Percentiles rank a stretch among this genome's conserved stretches.
Conservation (phyloP, 2,888 invertebrate species). For the Brenthis ino region DNA sequence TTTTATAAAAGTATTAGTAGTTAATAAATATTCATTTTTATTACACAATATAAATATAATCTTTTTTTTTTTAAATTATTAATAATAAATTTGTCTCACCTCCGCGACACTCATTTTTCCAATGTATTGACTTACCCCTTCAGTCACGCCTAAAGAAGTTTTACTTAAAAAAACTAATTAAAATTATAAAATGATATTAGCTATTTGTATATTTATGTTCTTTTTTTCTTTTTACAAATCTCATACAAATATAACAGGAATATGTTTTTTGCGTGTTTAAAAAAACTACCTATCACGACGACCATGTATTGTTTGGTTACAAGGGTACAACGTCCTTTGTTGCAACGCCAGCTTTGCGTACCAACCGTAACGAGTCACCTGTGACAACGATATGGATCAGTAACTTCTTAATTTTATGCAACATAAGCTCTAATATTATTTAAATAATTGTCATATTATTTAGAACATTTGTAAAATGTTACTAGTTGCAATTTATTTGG, state of each 20-base stretch:
- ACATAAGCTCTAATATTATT: constrained; percentile 12
- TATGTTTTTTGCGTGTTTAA: neutral
- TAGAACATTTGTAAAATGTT: neutral
- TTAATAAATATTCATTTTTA: too few species aligned
- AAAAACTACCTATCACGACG: constrained; percentile 1
- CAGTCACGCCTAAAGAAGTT: too few species aligned
- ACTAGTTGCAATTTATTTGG: too few species aligned
- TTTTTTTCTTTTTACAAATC: neutral
- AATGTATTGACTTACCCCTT: too few species aligned
- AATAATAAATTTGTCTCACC: too few species aligned
- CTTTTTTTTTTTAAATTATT: too few species aligned
- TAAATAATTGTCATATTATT: constrained; percentile 1
- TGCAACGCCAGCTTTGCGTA: constrained; percentile 26
- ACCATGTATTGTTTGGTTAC: constrained; percentile 1
- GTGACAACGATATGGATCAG: constrained; percentile 32
- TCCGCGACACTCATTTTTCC: too few species aligned
- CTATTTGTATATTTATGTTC: too few species aligned
- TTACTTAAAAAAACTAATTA: too few species aligned
- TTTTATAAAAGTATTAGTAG: too few species aligned
- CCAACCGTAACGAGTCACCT: constrained; percentile 27
- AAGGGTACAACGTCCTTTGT: constrained; percentile 20
- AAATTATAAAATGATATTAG: too few species aligned
- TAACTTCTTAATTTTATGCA: constrained; percentile 18
- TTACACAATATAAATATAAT: too few species aligned
- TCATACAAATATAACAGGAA: neutral